phyloP scores from a whole-genome alignment of 2,113 vertebrate species.

The Caloenas nicobarica region DNA sequence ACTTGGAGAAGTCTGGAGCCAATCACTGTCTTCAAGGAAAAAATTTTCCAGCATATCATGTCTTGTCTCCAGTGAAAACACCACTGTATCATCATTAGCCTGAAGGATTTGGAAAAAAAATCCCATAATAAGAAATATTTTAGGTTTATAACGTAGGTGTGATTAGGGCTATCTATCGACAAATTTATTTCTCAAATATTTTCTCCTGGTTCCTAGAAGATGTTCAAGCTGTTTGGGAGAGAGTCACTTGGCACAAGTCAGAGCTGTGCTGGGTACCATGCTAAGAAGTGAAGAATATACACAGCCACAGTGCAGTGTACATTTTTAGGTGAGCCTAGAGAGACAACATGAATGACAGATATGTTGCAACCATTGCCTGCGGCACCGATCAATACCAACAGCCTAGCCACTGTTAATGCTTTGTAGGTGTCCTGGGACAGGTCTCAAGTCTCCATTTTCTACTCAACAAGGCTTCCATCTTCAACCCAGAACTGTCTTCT shows the following conservation, averaged over 20 bases:
- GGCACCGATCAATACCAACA: background rate
- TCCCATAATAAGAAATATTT: background rate
- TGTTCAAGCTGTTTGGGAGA: background rate
- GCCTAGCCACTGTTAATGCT: rapidly evolving
- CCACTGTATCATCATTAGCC: background rate
- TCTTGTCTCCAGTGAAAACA: background rate
- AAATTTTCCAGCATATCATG: background rate
- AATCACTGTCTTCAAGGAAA: background rate
- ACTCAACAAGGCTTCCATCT: background rate
- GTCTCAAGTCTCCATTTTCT: background rate
- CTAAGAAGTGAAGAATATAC: background rate
- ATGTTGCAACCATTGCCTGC: background rate
- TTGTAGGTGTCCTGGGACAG: background rate
- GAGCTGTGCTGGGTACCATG: background rate
- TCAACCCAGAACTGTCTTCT: background rate
- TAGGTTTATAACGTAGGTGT: background rate
- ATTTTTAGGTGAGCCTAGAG: background rate
- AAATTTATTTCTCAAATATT: background rate
- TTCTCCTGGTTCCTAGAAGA: background rate
- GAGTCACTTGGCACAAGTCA: background rate
- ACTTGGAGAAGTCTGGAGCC: background rate
- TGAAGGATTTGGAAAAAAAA: background rate
- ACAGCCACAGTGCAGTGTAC: background rate
- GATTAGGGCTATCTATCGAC: background rate
- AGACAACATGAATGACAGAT: background rate